Evolutionary conservation across 2,888 invertebrate species (phyloP).

Genomic region (Malacosoma neustria): DNA sequence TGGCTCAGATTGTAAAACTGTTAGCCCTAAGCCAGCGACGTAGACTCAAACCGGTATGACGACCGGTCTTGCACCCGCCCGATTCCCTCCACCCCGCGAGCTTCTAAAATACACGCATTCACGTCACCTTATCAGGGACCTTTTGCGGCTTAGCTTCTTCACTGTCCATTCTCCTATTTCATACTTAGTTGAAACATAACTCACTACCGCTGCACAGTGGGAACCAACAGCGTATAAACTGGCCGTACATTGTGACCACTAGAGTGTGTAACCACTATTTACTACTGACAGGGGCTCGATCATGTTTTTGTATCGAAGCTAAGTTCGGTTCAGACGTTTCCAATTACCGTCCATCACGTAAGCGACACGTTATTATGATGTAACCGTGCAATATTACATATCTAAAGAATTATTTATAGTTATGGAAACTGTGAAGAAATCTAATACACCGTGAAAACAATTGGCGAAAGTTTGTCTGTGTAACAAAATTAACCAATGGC

Average conservation of each 20-base stretch:
- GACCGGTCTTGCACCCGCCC: conserved; percentile 51
- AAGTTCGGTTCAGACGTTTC: background rate
- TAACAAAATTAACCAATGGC: conserved; percentile 61
- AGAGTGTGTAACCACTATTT: conserved; percentile 54
- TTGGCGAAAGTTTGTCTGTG: conserved; percentile 65
- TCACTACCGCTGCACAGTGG: conserved; percentile 18
- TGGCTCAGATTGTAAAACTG: conserved; percentile 69
- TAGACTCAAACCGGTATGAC: conserved; percentile 64
- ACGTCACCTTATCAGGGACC: conserved; percentile 59
- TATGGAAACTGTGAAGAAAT: conserved; percentile 49
- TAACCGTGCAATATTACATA: conserved; percentile 37
- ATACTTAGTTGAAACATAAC: conserved; percentile 29
- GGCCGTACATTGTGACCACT: conserved; percentile 40
- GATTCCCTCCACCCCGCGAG: conserved; percentile 35
- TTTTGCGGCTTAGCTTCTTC: conserved; percentile 55
- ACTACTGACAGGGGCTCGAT: conserved; percentile 18
- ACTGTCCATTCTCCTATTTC: conserved; percentile 60
- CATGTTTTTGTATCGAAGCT: conserved; percentile 6
- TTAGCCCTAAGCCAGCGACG: conserved; percentile 60
- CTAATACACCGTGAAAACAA: conserved; percentile 71
- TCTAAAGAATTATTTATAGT: conserved; percentile 32
- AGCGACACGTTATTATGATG: conserved; percentile 29
- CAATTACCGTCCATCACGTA: conserved; percentile 13
- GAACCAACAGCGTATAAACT: conserved; percentile 43
- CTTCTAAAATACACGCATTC: conserved; percentile 65